Base-by-base conservation (phyloP, 1,140 invertebrate genomes). In the Doryteuthis pealeii region DNA sequence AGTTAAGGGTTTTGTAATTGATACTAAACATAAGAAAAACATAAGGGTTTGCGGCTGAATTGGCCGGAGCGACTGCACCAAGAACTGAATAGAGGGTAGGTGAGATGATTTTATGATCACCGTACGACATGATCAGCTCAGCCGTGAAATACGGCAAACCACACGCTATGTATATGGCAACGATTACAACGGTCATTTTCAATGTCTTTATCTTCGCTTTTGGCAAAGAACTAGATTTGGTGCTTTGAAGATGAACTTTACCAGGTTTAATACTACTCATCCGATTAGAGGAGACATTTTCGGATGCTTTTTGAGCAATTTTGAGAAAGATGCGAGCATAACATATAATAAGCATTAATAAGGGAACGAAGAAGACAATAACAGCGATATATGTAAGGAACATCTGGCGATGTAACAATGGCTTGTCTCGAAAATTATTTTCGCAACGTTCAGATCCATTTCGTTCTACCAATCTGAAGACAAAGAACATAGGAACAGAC, bases 131-230 rank as follows among this genome's bases (percentile, higher is more conserved):
- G 12, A 84, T 81, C 84, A 87, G 85, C 72, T 89, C 88, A 18
- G 83, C 82, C 33, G 86, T 77, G 76, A 88, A 85, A 69, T 88
- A 89, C 3, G 88, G 88, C 68, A 85, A 30, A 3, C 81, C 81
- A 74, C 86, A 87, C 0, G 86, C 62, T 30, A 88, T 80, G 78
- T 86, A 89, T 22, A 80, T 79, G 1, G 73, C 32, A 1, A 87
- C 84, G n/a, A 89, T 88, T 10, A 87, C 86, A n/a, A 85, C 77
- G 0, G 87, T 87, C 85, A 89, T 87, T 72, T 85, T 87, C 31
- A 89, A 73, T 0, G 88, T 89, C 77, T 89, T 89, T 3, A 86
- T 81, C 76, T 88, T 88, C 1, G 88, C 88, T 72, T 80, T 83
- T 28, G 83, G 85, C 10, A 89, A 76, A 2, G 87, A 85, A 5